Percentiles rank a stretch among this genome's conserved stretches.
Conservation (phyloP, 2,113 vertebrate genomes). For the Connochaetes taurinus region DNA sequence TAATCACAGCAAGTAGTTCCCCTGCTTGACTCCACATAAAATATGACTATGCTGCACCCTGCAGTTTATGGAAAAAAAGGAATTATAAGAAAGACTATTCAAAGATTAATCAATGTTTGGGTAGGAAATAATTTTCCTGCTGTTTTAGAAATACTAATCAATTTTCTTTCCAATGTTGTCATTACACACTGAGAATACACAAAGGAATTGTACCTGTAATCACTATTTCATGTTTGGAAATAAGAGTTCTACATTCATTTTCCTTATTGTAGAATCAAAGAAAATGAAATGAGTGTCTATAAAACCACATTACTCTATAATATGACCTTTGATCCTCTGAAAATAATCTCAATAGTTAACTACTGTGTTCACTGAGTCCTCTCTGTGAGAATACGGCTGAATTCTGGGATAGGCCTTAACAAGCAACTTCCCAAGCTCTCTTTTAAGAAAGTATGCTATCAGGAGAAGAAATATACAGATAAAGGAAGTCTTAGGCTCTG, state of each 20-base stretch:
- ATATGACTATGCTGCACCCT: slow-evolving; percentile 30
- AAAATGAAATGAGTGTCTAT: not conserved
- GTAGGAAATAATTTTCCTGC: slow-evolving; percentile 44
- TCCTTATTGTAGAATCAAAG: slow-evolving; percentile 28
- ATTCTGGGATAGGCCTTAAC: not conserved
- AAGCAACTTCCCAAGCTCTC: not conserved
- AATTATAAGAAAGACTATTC: slow-evolving; percentile 36
- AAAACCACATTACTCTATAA: slow-evolving; percentile 15
- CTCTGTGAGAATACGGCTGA: not conserved
- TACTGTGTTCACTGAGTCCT: not conserved
- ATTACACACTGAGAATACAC: not conserved
- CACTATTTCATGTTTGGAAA: slow-evolving; percentile 10
- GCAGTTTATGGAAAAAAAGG: slow-evolving; percentile 13
- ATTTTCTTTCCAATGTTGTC: slow-evolving; percentile 24
- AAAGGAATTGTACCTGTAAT: not conserved
- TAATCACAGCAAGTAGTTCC: slow-evolving; percentile 22
- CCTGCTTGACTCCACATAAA: slow-evolving; percentile 27
- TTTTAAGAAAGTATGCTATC: not conserved
- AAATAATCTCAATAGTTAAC: not conserved
- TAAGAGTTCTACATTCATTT: not conserved
- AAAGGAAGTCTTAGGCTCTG: not conserved
- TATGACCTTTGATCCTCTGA: not conserved
- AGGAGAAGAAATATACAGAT: not conserved
- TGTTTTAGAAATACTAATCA: slow-evolving; percentile 57
- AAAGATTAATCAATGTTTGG: slow-evolving; percentile 36